Conservation (phyloP, 2,113 vertebrate genomes). For the Urocynchramus pylzowi region DNA sequence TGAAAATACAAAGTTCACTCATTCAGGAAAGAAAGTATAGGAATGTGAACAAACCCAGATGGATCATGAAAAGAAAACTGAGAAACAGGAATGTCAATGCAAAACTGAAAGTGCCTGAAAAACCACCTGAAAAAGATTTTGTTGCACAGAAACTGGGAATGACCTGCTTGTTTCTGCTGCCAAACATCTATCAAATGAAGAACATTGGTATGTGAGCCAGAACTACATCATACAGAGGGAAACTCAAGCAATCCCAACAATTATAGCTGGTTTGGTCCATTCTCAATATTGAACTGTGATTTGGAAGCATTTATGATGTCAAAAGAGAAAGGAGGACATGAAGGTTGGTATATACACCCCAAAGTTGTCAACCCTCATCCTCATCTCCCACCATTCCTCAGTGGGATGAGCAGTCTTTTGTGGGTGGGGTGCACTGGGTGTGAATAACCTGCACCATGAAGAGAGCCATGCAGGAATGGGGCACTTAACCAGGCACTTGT, state of each 20-base stretch:
- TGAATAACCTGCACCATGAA: not conserved
- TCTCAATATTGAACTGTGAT: not conserved
- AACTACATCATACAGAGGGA: not conserved
- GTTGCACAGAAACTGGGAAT: not conserved
- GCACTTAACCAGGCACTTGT: not conserved
- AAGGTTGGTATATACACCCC: not conserved
- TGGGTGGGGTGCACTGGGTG: not conserved
- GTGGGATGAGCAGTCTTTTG: fast-evolving
- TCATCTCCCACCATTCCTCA: not conserved
- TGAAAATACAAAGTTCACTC: fast-evolving
- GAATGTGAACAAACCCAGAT: not conserved
- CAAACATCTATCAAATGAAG: not conserved
- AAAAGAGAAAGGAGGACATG: not conserved
- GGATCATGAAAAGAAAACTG: not conserved
- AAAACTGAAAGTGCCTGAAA: not conserved
- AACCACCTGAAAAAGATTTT: not conserved
- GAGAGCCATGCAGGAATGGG: not conserved
- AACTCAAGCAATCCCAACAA: not conserved
- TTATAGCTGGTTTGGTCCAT: not conserved
- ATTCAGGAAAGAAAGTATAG: not conserved
- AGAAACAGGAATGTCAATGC: not conserved
- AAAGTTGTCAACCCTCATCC: not conserved
- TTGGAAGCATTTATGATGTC: not conserved
- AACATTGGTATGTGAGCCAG: not conserved
- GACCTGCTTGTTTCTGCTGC: not conserved